Evolutionary conservation across 2,888 invertebrate species (phyloP).

Genomic region (Itoplectis maculator): DNA sequence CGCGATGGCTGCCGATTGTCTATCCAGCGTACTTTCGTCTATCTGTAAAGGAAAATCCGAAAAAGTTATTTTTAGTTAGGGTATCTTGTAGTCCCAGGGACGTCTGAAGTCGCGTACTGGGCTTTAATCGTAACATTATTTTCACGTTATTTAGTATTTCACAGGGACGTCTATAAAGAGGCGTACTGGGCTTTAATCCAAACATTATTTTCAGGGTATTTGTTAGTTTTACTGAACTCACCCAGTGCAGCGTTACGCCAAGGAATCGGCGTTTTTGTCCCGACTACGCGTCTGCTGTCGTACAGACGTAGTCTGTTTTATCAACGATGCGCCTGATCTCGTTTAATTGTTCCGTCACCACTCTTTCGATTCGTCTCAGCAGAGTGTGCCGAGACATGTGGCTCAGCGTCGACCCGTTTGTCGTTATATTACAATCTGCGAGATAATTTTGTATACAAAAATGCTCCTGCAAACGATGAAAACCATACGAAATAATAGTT

Average conservation of each 20-base stretch:
- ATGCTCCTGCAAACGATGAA: background rate
- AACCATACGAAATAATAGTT: background rate
- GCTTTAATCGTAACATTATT: too few species aligned
- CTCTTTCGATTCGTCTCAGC: background rate
- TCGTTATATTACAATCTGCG: conserved; percentile 8
- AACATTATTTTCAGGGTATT: too few species aligned
- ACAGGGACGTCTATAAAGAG: too few species aligned
- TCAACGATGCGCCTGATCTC: background rate
- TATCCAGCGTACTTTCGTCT: conserved; percentile 33
- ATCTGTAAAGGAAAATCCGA: too few species aligned
- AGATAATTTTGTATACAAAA: background rate
- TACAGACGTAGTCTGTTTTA: conserved; percentile 51
- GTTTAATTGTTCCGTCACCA: background rate
- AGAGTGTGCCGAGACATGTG: too few species aligned
- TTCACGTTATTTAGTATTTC: too few species aligned
- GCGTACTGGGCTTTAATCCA: too few species aligned
- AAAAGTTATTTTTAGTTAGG: too few species aligned
- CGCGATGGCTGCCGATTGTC: conserved; percentile 49
- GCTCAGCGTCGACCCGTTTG: background rate
- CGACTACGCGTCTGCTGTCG: too few species aligned
- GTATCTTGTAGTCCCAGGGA: too few species aligned
- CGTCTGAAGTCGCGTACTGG: too few species aligned
- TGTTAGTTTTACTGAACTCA: conserved; percentile 31
- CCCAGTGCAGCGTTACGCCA: conserved; percentile 62
- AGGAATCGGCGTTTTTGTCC: conserved; percentile 51